phyloP scores from a whole-genome alignment of 2,797 vertebrate species.

The Cheirogaleus major region DNA sequence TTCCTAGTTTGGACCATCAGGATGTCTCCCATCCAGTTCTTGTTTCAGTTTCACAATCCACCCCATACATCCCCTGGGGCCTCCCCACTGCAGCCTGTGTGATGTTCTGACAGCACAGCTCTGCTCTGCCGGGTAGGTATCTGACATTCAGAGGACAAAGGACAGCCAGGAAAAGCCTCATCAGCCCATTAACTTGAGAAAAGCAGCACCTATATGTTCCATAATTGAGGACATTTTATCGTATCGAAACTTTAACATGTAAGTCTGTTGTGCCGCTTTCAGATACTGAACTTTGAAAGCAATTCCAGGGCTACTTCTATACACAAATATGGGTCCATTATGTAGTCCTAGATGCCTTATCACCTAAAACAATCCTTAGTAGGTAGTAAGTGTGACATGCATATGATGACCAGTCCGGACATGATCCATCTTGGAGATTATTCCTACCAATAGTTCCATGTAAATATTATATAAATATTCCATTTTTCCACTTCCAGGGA shows the following conservation, averaged over 20 bases:
- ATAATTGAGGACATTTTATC: neutral
- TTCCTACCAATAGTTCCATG: no score
- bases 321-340: rapidly evolving
- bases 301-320: neutral
- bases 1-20: neutral
- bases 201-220: rapidly evolving
- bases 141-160: neutral
- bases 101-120: neutral
- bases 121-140: neutral
- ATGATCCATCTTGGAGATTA: neutral
- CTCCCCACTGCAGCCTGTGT: rapidly evolving
- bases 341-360: neutral
- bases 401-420: neutral
- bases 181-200: neutral
- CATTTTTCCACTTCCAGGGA: neutral
- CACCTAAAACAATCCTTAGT: neutral
- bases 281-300: neutral
- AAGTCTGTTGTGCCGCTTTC: neutral
- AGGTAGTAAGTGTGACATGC: no score
- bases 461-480: neutral
- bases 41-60: neutral
- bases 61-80: neutral
- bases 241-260: no score
- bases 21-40: neutral
- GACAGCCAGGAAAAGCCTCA: neutral